Evolutionary conservation across 2,888 invertebrate genomes (phyloP), one percentile per base, ranked within the genome.

Genomic region (Baccha elongata): DNA sequence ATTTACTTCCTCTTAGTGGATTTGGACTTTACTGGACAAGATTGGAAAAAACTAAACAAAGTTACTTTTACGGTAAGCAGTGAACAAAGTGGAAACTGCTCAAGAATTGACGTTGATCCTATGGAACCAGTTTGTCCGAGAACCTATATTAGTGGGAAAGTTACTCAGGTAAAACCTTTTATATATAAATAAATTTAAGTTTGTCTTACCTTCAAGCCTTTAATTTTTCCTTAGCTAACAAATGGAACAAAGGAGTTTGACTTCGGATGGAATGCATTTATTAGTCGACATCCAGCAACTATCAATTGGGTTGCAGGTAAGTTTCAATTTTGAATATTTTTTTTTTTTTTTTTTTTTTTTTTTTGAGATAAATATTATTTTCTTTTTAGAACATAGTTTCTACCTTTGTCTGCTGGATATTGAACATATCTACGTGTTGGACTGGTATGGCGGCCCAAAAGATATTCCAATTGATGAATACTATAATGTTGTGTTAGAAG

Each of bases 381-480:
- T 74, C 10, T 62, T 92, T 92, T n/a, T 90, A 96, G 96, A 93
- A 87, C 96, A 97, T 89, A 88, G 92, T 17, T 97, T 96, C 92
- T 96, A 94, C 87, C 93, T 97, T 37, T 95, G 95, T 0, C 95
- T 96, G 90, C 86, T 97, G 87, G 92, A 94, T 85, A 95, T 97
- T 53, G 91, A 92, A 32, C 93, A 95, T 86, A 94, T 97, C 68
- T 93, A 93, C 10, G 93, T 97, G 85, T 91, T 97, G 86, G 96
- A 97, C 88, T 94, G 93, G 89, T 97, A 96, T 88, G 97, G 97
- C 2, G 96, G 97, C 1, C 95, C 96, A 1, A 89, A 91, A 55
- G 85, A 85, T 48, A 87, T 91, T 7, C 62, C 85, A 0, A 15
- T 79, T 0, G 85, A 86, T 10, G 87, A 87, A 23, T 89, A 89